Conservation (phyloP, 2,113 vertebrate genomes). For the Cardinalis cardinalis region DNA sequence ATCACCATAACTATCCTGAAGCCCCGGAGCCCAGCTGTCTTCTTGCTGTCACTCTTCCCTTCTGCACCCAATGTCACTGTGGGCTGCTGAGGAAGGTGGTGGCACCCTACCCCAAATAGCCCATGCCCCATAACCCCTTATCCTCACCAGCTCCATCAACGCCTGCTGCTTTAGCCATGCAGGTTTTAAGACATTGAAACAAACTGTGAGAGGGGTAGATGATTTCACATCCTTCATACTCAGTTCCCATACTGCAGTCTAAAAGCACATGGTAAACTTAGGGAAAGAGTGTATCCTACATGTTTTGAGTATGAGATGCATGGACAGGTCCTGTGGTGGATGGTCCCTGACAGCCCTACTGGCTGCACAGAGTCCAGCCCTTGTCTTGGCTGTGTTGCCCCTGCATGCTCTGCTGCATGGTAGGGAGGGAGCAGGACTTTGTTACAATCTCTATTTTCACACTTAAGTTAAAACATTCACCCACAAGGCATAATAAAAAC, state of each 20-base stretch:
- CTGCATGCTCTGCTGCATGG: neutral
- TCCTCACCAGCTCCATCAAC: neutral
- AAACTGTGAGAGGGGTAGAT: neutral
- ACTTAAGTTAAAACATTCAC: neutral
- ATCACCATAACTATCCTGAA: rapidly evolving
- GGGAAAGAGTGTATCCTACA: neutral
- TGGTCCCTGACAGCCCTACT: neutral
- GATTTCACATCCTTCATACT: neutral
- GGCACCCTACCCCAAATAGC: neutral
- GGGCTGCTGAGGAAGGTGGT: neutral
- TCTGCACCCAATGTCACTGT: neutral
- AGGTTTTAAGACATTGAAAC: neutral
- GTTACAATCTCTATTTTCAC: neutral
- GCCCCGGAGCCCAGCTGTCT: neutral
- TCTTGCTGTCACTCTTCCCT: neutral
- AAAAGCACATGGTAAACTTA: neutral
- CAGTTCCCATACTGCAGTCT: neutral
- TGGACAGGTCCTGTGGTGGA: neutral
- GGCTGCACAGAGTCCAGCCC: neutral
- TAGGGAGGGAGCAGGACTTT: neutral
- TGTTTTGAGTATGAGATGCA: neutral
- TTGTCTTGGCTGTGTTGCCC: neutral
- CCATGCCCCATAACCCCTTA: too few relatives aligned
- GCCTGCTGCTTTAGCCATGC: neutral
- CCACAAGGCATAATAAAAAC: neutral